Base-by-base conservation (phyloP, 1,140 invertebrate species). In the Caerostris darwini region DNA sequence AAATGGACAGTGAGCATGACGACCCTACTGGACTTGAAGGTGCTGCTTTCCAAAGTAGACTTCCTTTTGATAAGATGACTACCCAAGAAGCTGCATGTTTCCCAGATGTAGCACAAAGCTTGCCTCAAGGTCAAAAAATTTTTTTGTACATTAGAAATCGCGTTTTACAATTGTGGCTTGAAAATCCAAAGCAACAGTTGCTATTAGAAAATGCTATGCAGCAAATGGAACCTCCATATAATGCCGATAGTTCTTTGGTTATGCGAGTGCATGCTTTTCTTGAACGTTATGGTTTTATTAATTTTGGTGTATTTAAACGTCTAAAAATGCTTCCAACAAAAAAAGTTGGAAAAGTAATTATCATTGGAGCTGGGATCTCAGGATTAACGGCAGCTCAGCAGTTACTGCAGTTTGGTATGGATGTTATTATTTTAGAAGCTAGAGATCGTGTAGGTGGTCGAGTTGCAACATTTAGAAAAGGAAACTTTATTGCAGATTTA, bases 241-340 rank as follows among this genome's bases (percentile, higher is more conserved):
- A 95, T 17, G 92, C 90, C 87, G 95, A 99, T 96, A 97, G 97
- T 54, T 97, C 97, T 7, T 96, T 99, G 2, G 97, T 99, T 5
- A 97, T 97, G 95, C 97, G 99, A 95, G 97, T 99, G 87, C 98
- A 99, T 96, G 97, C 98, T 2, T 99, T 98, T 96, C 96, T 99
- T 8, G 98, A 99, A 95, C 97, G 99, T 93, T 98, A 99, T 96
- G 99, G 99, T 7, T 99, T 98, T 95, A 99, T 99, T 85, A 99
- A 99, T 96, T 99, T 99, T 97, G 99, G 99, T 1, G 97, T 99
- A 53, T 99, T 99, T 96, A 99, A 99, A 96, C 96, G 98, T 88
- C 95, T 98, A 3, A 98, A 98, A 96, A 96, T 96, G 57, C 90
- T 96, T 3, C 94, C 95, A 94, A 96, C 96, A 8, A 98, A 98